Evolutionary conservation across 2,888 invertebrate genomes (phyloP).

Genomic region (Agonum fuliginosum): DNA sequence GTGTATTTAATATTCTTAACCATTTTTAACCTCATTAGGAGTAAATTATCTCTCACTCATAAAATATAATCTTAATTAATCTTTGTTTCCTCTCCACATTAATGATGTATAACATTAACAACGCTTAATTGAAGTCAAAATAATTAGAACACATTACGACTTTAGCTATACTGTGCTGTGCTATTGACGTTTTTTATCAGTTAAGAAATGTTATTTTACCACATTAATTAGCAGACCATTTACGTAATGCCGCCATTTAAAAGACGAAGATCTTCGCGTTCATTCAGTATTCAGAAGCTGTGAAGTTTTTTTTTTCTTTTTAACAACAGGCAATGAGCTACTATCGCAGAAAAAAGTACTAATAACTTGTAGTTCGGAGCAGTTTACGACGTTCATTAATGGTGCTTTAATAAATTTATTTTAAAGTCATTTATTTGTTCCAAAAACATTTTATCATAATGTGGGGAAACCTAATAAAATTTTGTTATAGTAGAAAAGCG

Average conservation of each 20-base stretch:
- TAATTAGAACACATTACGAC: slow-evolving; percentile 35
- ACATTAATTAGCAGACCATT: slow-evolving; percentile 15
- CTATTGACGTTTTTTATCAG: slow-evolving; percentile 18
- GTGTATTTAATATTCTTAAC: too few relatives aligned
- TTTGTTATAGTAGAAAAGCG: too few relatives aligned
- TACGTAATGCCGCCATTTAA: slow-evolving; percentile 32
- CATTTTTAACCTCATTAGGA: not conserved
- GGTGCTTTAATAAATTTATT: too few relatives aligned
- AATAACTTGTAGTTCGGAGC: too few relatives aligned
- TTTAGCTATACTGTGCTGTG: too few relatives aligned
- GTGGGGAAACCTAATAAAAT: too few relatives aligned
- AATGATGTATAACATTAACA: slow-evolving; percentile 24
- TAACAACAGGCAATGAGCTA: too few relatives aligned
- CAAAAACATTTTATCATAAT: too few relatives aligned
- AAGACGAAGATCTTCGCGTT: slow-evolving; percentile 27
- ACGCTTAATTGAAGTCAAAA: slow-evolving; percentile 20
- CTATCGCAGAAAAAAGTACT: too few relatives aligned
- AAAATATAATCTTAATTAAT: slow-evolving; percentile 22
- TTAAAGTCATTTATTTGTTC: too few relatives aligned
- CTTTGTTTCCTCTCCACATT: not conserved
- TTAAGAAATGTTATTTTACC: slow-evolving; percentile 12
- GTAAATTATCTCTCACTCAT: not conserved
- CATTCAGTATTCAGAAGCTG: slow-evolving; percentile 32
- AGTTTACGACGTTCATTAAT: too few relatives aligned
- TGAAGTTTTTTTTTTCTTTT: too few relatives aligned